A percentile compares a stretch with the other conserved stretches of the same genome.
Evolutionary conservation across 1,140 invertebrate genomes (phyloP).

Genomic region (Steinernema khuongi): DNA sequence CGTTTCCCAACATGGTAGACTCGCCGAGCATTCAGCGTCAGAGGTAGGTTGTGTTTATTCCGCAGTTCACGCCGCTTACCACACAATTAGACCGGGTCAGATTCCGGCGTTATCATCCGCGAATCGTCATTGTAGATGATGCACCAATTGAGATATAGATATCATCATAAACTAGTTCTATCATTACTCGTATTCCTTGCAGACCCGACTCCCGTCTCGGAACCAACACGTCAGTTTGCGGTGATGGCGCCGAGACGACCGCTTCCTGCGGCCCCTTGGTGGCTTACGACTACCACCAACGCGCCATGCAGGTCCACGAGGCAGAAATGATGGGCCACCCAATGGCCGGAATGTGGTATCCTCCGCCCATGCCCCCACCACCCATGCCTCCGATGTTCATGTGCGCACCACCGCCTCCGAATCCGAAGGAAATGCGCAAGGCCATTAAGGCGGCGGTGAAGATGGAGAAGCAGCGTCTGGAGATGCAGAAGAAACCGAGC

Average conservation of each 20-base stretch:
- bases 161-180: not conserved
- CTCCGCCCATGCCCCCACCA: not conserved
- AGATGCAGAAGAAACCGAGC: conserved; percentile 6
- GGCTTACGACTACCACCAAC: not conserved
- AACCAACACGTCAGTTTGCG: not conserved
- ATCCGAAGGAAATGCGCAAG: not conserved
- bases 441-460: conserved; percentile 2
- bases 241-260: not conserved
- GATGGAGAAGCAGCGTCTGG: conserved; percentile 9
- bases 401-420: not conserved
- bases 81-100: not conserved
- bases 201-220: conserved; percentile 6
- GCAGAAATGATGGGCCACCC: not conserved
- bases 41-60: too few relatives aligned
- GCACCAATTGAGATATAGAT: not conserved
- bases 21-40: not conserved
- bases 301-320: not conserved
- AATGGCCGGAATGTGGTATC: not conserved
- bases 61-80: too few relatives aligned
- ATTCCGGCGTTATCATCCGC: not conserved
- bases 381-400: conserved; percentile 8
- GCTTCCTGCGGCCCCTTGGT: not conserved
- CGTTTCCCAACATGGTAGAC: not conserved
- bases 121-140: not conserved
- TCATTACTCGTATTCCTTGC: not conserved